Conservation (phyloP, 2,797 vertebrate genomes). For the Novumbra hubbsi region DNA sequence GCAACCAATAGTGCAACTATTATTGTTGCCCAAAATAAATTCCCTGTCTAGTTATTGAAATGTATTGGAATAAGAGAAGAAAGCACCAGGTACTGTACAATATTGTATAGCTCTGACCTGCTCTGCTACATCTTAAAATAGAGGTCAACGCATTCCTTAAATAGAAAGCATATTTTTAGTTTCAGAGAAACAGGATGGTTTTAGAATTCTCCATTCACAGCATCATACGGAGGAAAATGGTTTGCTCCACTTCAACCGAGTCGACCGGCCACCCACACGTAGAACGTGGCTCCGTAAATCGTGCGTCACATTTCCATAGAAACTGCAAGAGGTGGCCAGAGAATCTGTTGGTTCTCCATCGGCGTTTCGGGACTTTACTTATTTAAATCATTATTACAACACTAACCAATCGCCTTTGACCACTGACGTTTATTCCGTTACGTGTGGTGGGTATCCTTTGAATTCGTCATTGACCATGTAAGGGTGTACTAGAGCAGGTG, state of each 20-base stretch:
- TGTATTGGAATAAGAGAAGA: neutral
- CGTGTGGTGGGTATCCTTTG: constrained; percentile 64
- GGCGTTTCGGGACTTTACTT: constrained; percentile 11
- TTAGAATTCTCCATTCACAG: neutral
- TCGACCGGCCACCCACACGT: constrained; percentile 21
- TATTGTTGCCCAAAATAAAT: neutral
- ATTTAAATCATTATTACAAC: constrained; percentile 26
- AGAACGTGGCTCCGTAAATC: constrained; percentile 22
- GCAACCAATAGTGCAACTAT: neutral
- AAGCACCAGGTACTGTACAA: neutral
- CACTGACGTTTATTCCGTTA: constrained; percentile 35
- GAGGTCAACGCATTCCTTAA: constrained; percentile 19
- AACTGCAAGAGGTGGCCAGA: constrained; percentile 43
- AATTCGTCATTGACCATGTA: constrained; percentile 70
- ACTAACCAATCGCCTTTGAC: constrained; percentile 29
- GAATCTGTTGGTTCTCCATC: constrained; percentile 1
- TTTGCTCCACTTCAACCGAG: neutral
- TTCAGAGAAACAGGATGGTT: neutral
- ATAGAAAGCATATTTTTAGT: constrained; percentile 35
- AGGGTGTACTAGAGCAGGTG: constrained; percentile 33
- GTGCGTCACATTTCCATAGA: constrained; percentile 57
- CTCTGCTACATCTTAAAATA: neutral
- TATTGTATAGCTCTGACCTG: neutral
- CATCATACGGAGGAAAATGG: neutral
- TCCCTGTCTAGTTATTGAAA: neutral